These are phyloP conservation scores for Ia io DNA, from an alignment of 2,113 vertebrate species.

Conservation along the genomic window DNA sequence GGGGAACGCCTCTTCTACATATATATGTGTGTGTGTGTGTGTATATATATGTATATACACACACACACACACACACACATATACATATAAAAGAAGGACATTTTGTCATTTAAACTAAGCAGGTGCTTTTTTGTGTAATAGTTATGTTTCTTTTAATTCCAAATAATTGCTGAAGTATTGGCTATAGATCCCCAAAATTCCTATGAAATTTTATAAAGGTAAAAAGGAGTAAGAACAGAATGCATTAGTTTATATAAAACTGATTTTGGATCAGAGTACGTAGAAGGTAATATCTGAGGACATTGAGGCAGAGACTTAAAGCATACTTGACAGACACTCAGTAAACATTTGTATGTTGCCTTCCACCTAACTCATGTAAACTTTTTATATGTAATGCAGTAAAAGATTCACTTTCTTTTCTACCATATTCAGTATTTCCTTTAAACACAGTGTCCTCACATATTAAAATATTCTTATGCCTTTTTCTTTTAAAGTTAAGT, in stretches of 20 bases:
- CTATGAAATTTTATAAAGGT: neutral
- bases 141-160: slow-evolving; percentile 10
- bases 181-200: neutral
- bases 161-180: neutral
- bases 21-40: too few species aligned
- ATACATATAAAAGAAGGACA: neutral
- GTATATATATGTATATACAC: too few species aligned
- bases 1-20: neutral
- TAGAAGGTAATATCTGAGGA: neutral
- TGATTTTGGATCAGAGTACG: neutral
- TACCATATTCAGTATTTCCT: neutral
- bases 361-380: neutral
- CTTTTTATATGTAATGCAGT: neutral
- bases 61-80: too few species aligned
- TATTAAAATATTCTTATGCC: neutral
- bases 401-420: slow-evolving; percentile 26
- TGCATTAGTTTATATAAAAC: neutral
- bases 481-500: slow-evolving; percentile 29
- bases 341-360: neutral
- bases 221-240: neutral
- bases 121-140: neutral
- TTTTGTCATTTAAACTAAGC: neutral
- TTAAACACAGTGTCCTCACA: neutral
- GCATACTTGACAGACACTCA: neutral
- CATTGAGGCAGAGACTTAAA: neutral